These are phyloP conservation scores for Choristoneura rosaceana DNA, from an alignment of 2,888 invertebrate species.

Conservation along the genomic window DNA sequence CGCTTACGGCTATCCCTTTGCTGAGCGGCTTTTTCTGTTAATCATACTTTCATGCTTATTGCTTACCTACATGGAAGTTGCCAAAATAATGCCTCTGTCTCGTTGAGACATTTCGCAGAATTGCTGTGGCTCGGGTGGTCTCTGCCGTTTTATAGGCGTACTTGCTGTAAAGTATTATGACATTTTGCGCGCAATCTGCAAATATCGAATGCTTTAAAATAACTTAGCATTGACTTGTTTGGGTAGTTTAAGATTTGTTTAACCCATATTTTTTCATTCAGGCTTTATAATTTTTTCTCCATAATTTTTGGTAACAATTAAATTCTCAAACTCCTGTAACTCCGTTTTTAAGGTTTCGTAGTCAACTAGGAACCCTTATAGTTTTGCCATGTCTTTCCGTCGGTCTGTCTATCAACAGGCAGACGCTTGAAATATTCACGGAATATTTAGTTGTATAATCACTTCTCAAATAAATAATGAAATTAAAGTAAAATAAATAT, in stretches of 20 bases:
- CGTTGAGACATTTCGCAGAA: conserved; percentile 61
- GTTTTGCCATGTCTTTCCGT: no score
- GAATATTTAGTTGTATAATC: no score
- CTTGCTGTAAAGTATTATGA: conserved; percentile 61
- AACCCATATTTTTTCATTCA: no score
- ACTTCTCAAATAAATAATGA: no score
- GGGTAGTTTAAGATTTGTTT: background rate
- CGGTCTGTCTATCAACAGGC: no score
- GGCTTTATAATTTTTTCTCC: no score
- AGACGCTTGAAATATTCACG: no score
- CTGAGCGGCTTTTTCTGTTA: conserved; percentile 49
- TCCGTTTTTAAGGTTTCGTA: no score
- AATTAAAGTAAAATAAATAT: no score
- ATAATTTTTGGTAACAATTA: no score
- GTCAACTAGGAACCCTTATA: no score
- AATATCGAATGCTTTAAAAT: conserved; percentile 49
- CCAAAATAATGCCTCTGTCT: conserved; percentile 59
- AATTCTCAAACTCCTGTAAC: no score
- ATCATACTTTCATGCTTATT: conserved; percentile 31
- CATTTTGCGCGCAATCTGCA: conserved; percentile 58
- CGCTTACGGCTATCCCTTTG: conserved; percentile 48
- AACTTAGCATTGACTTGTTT: conserved; percentile 4
- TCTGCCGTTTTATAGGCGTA: conserved; percentile 62
- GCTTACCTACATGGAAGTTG: conserved; percentile 44
- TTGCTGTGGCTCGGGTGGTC: conserved; percentile 58